Evolutionary conservation across 2,113 vertebrate genomes (phyloP), one percentile per base, ranked within the genome.

Genomic region (Gobio gobio): DNA sequence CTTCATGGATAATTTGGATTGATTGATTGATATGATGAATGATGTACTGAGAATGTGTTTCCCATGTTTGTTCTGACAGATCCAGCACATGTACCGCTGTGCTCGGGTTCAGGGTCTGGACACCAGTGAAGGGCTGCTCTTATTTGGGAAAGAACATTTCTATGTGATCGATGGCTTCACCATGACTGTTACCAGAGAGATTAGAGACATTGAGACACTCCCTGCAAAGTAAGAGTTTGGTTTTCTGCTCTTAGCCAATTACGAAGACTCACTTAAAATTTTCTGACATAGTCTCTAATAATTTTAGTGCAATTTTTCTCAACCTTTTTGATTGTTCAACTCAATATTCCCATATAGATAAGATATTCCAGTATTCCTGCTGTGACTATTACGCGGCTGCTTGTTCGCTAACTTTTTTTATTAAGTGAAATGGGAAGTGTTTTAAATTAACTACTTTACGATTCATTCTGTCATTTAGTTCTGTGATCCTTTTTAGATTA

Each of bases 161-260:
- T 99, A 99, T 1, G 98, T 99, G 82, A 99, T 99, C n/a, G 98
- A 99, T 0, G 98, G 98, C 43, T 99, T 97, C 93, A 99, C 98
- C 85, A 97, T 99, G 98, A 99, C 98, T 0, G 95, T 96, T 66
- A 97, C 96, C 88, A 94, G 98, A 43, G 98, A 99, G 93, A 99
- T 99, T 89, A 91, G 98, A 78, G 98, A 99, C 91, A 99, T 99
- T 56, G 98, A 99, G 93, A 99, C 98, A 0, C 94, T 99, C 76
- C 96, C 98, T 45, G 94, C 95, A 18, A 98, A 98, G 98, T 99
- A 94, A 92, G 96, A 94, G 33, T 18, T 63, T n/a, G 24, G 4
- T 5, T 24, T 75, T 75, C 24, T 75, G 24, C 73, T n/a, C 12
- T 29, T 49, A 29, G 14, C n/a, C 18, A 75, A 75, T 51, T 13